Conservation (phyloP, 2,888 invertebrate species). For the Zelleria hepariella region DNA sequence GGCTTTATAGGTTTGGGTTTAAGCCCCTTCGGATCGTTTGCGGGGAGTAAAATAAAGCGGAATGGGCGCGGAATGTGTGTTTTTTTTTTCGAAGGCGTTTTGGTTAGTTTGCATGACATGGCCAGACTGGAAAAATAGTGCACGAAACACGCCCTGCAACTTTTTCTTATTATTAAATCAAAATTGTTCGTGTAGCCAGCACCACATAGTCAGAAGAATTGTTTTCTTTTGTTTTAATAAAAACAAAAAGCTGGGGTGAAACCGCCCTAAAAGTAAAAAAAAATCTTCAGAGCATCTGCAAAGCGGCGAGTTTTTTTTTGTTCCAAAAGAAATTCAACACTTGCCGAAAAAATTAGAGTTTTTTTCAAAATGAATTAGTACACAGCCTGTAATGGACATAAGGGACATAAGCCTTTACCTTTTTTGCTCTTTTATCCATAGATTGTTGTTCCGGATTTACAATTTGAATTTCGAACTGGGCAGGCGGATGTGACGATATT, state of each 20-base stretch:
- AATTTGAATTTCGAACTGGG: background rate
- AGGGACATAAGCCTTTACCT: no score
- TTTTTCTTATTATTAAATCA: no score
- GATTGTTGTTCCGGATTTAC: background rate
- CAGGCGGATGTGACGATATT: background rate
- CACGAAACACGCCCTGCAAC: no score
- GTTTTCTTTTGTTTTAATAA: no score
- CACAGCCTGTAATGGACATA: no score
- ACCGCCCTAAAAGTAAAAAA: slow-evolving; percentile 13
- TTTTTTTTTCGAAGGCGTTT: background rate
- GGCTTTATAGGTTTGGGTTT: background rate
- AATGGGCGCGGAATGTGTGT: background rate
- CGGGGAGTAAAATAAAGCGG: background rate
- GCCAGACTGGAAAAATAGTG: no score
- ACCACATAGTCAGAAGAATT: no score
- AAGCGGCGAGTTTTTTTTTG: no score
- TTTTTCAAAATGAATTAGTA: no score
- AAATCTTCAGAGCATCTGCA: slow-evolving; percentile 16
- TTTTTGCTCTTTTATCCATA: background rate
- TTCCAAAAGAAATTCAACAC: no score
- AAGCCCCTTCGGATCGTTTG: background rate
- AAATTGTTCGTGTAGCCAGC: no score
- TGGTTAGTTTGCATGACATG: background rate
- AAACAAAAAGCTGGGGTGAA: slow-evolving; percentile 12
- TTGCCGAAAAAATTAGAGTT: no score